Base-by-base conservation (phyloP, 2,797 vertebrate species). In the Coregonus ussuriensis region DNA sequence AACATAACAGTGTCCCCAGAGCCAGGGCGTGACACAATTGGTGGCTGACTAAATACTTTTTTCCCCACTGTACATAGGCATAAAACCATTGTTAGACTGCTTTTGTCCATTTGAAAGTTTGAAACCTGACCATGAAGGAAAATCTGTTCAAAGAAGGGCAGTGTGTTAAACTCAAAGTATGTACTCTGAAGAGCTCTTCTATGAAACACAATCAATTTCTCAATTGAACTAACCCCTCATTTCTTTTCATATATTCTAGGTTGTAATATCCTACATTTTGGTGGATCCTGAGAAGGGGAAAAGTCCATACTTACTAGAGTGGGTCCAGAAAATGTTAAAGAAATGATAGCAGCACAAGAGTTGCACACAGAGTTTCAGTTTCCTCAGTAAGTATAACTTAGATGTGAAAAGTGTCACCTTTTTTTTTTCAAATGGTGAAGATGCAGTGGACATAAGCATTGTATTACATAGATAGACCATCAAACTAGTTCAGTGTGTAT, bases 271-370 rank as follows among this genome's bases (percentile, higher is more conserved):
- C 51, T 31, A 31, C 71, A 3, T 31, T 29, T 72, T 4, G 52
- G 29, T 81, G 81, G 91, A 95, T 95, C 94, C 95, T 95, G 94
- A 96, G 41, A 47, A 13, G 41, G 41, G 41, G 41, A 47, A 83
- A 92, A 95, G 91, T 85, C 91, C 93, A 95, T 98, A 95, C 94
- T 93, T 95, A 94, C 88, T 95, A 94, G 94, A 94, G 89, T 96
- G 94, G 95, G 89, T 96, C 93, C 95, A 95, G 95, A 97, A 98
- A 96, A 98, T 98, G 97, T 97, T 98, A 96, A 97, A 98, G 96
- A 98, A 98, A 98, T 98, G 97, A 98, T 98, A 98, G 97, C 97
- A 95, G 96, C 97, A 96, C 96, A 97, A 97, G 97, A 98, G 96
- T 96, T 98, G 95, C 96, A 95, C 95, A 94, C 96, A 95, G 97